Evolutionary conservation across 1,140 invertebrate species (phyloP).

Genomic region (Euschistus heros): DNA sequence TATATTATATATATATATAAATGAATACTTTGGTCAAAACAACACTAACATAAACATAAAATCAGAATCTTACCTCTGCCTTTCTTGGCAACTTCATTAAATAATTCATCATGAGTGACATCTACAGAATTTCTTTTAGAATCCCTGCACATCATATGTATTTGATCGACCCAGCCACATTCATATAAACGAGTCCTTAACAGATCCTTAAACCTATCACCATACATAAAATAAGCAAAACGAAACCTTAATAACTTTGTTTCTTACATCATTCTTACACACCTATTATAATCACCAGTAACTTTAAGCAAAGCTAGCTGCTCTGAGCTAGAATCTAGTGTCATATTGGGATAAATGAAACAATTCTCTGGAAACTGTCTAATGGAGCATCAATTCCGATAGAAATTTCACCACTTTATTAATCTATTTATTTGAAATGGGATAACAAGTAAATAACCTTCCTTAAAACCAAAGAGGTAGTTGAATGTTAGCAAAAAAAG

Average conservation of each 20-base stretch:
- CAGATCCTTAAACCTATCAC: conserved; percentile 20
- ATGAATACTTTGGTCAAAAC: no score
- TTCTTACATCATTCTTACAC: background rate
- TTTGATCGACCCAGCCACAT: conserved; percentile 24
- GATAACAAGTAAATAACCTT: no score
- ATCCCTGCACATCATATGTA: conserved; percentile 21
- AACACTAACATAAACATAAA: no score
- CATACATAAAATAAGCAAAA: background rate
- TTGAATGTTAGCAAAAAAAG: no score
- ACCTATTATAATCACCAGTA: conserved; percentile 8
- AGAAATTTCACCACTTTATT: no score
- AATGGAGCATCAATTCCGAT: no score
- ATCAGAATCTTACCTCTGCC: conserved; percentile 12
- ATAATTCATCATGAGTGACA: conserved; percentile 17
- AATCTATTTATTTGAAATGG: no score
- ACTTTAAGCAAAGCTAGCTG: conserved; percentile 1
- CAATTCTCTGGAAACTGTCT: no score
- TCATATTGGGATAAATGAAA: no score
- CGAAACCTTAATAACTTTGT: no score
- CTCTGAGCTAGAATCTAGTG: conserved; percentile 2
- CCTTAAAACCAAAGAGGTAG: no score
- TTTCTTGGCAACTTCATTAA: conserved; percentile 16
- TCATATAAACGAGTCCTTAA: conserved; percentile 20
- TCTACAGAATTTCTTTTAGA: conserved; percentile 5
- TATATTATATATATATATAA: no score